Percentiles rank a stretch among this genome's conserved stretches.
phyloP scores from a whole-genome alignment of 2,888 invertebrate species.

The Phasia obesa region DNA sequence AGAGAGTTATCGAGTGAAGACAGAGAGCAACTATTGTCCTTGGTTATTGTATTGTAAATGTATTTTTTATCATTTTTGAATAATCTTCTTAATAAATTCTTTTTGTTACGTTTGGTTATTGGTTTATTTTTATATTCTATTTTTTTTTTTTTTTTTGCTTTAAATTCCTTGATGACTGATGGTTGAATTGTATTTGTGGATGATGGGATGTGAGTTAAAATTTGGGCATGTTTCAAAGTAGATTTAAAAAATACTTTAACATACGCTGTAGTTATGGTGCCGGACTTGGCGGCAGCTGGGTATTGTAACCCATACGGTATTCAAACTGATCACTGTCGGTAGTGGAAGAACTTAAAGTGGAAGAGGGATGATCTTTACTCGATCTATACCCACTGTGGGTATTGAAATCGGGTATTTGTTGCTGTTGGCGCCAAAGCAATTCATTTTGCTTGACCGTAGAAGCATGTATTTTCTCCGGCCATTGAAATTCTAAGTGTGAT shows the following conservation, averaged over 20 bases:
- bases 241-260: constrained; percentile 82
- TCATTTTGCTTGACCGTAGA: constrained; percentile 82
- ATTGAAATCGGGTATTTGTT: constrained; percentile 60
- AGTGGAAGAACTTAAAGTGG: constrained; percentile 81
- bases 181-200: background rate
- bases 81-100: constrained; percentile 65
- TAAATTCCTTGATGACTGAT: constrained; percentile 17
- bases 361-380: constrained; percentile 74
- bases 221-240: constrained; percentile 74
- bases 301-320: constrained; percentile 80
- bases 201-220: constrained; percentile 6
- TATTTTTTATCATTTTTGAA: constrained; percentile 20
- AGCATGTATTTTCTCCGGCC: constrained; percentile 83
- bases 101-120: constrained; percentile 52
- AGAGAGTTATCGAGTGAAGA: constrained; percentile 60
- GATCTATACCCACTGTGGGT: constrained; percentile 54
- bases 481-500: constrained; percentile 79
- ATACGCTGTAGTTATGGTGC: constrained; percentile 83
- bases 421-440: constrained; percentile 80
- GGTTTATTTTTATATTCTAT: constrained; percentile 25
- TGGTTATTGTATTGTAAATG: constrained; percentile 59
- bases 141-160: constrained; percentile 6
- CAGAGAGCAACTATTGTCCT: constrained; percentile 69
- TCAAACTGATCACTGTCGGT: constrained; percentile 81
- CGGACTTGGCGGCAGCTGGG: constrained; percentile 83